Evolutionary conservation across 2,113 vertebrate species (phyloP).

Genomic region (Nanorana parkeri): DNA sequence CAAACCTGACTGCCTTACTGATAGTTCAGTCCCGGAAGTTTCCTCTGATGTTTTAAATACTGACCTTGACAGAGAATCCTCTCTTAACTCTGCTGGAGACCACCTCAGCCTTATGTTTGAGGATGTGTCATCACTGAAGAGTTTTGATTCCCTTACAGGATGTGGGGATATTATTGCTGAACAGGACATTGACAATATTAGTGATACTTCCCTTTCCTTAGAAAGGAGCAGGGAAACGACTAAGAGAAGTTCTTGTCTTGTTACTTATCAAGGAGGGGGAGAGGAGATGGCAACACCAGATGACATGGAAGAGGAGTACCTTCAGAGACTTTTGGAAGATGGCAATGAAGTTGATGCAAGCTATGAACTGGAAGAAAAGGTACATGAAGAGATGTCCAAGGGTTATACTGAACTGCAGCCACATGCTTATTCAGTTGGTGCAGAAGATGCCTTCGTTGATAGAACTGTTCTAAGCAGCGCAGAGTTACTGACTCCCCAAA

Average conservation of each 20-base stretch:
- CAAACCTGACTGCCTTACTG: conserved; percentile 35
- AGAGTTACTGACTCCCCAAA: conserved; percentile 86
- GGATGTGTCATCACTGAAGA: conserved; percentile 93
- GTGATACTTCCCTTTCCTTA: conserved; percentile 85
- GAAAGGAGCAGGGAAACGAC: conserved; percentile 83
- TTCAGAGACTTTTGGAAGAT: conserved; percentile 80
- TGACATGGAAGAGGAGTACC: conserved; percentile 81
- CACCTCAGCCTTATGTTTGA: conserved; percentile 85
- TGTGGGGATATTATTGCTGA: conserved; percentile 97
- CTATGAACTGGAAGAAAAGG: conserved; percentile 67
- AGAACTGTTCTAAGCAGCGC: conserved; percentile 65
- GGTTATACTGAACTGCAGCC: conserved; percentile 60
- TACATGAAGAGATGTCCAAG: conserved; percentile 55
- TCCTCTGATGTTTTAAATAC: conserved; percentile 65
- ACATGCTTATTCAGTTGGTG: conserved; percentile 53
- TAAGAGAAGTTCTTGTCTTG: conserved; percentile 91
- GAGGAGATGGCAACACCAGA: conserved; percentile 97
- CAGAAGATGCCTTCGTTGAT: conserved; percentile 66
- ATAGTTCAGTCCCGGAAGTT: conserved; percentile 61
- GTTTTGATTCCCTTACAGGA: conserved; percentile 95
- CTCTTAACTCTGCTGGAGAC: conserved; percentile 76
- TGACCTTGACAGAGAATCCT: conserved; percentile 62
- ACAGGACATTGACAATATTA: conserved; percentile 89
- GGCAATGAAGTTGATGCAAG: conserved; percentile 64
- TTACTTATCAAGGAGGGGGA: conserved; percentile 94